Percentiles rank a stretch among this genome's conserved stretches.
Conservation (phyloP, 1,140 invertebrate species). For the Matsumurasca onukii region DNA sequence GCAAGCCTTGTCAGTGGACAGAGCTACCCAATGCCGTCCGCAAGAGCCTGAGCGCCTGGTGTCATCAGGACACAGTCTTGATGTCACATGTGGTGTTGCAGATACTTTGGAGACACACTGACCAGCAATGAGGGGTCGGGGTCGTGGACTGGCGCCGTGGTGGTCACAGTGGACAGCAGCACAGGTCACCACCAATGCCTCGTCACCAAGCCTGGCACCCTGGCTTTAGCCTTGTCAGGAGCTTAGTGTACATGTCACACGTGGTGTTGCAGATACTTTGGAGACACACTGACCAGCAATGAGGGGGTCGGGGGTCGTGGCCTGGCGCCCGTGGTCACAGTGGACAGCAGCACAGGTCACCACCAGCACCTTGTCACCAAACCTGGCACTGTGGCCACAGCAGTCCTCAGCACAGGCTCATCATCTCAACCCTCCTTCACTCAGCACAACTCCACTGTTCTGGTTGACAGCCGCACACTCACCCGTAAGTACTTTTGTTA, state of each 20-base stretch:
- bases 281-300: conserved; percentile 57
- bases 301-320: conserved; percentile 44
- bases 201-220: too few species aligned
- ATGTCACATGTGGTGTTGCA: too few species aligned
- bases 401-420: conserved; percentile 47
- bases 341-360: conserved; percentile 27
- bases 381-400: conserved; percentile 45
- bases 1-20: conserved; percentile 24
- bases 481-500: conserved; percentile 51
- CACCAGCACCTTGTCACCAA: conserved; percentile 11
- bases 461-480: conserved; percentile 43
- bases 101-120: conserved; percentile 60
- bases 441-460: conserved; percentile 43
- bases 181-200: background rate
- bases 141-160: conserved; percentile 34
- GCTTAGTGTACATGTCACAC: too few species aligned
- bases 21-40: background rate
- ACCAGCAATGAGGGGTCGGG: conserved; percentile 52
- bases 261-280: conserved; percentile 58
- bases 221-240: conserved; percentile 44
- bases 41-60: conserved; percentile 40
- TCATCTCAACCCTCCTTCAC: conserved; percentile 45
- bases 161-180: conserved; percentile 36
- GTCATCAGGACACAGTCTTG: conserved; percentile 46
- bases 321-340: conserved; percentile 36